These are phyloP conservation scores for Orestias chungarensis DNA, from an alignment of 2,797 vertebrate genomes.

Conservation along the genomic window DNA sequence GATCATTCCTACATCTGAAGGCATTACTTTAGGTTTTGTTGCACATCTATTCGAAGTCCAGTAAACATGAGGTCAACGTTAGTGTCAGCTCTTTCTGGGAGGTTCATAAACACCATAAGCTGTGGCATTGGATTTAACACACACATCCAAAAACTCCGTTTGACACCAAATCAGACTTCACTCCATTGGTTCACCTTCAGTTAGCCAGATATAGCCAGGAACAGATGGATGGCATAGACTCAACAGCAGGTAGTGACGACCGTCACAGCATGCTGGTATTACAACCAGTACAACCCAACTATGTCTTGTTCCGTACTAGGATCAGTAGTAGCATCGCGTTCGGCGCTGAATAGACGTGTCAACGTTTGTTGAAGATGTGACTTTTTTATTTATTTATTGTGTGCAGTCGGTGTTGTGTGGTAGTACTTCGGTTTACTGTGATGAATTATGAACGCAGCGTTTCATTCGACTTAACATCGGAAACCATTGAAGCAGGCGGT, in stretches of 20 bases:
- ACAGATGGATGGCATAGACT: conserved; percentile 69
- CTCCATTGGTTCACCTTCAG: conserved; percentile 67
- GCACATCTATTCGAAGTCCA: conserved; percentile 42
- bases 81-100: conserved; percentile 51
- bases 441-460: conserved; percentile 41
- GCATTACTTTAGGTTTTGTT: not conserved
- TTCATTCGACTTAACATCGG: conserved; percentile 20
- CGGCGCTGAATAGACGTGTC: conserved; percentile 15
- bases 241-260: conserved; percentile 43
- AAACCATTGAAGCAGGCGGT: not conserved
- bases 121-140: conserved; percentile 50
- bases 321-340: conserved; percentile 28
- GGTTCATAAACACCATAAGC: conserved; percentile 71
- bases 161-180: conserved; percentile 72
- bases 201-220: conserved; percentile 49
- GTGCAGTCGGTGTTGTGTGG: conserved; percentile 6
- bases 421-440: conserved; percentile 20
- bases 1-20: not conserved
- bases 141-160: conserved; percentile 64
- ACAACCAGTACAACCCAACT: conserved; percentile 26
- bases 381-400: too few species aligned
- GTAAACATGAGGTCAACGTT: conserved; percentile 61
- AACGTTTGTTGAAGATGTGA: conserved; percentile 22
- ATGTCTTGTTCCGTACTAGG: conserved; percentile 34
- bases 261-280: conserved; percentile 37